phyloP scores from a whole-genome alignment of 1,140 invertebrate species.

The Maniola jurtina region DNA sequence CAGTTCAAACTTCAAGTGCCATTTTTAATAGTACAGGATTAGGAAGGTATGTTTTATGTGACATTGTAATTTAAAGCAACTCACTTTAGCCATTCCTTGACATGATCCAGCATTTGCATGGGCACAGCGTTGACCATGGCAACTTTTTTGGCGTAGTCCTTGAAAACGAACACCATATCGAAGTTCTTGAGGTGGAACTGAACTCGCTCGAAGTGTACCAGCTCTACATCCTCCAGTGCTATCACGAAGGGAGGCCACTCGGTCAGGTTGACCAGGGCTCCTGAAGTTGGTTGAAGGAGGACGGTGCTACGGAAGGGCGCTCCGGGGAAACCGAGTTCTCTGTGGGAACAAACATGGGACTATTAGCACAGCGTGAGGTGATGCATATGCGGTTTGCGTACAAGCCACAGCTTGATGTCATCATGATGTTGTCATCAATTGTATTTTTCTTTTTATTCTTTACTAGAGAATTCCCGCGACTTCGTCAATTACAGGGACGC shows the following conservation, averaged over 20 bases:
- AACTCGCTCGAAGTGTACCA: slow-evolving; percentile 99
- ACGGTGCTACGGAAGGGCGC: slow-evolving; percentile 98
- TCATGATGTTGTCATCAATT: no score
- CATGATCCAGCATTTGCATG: slow-evolving; percentile 99
- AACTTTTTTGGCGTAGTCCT: slow-evolving; percentile 96
- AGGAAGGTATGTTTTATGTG: no score
- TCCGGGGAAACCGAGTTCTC: slow-evolving; percentile 98
- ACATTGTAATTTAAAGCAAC: no score
- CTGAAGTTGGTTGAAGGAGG: slow-evolving; percentile 97
- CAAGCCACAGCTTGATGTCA: no score
- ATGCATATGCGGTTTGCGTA: no score
- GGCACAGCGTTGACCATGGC: slow-evolving; percentile 99
- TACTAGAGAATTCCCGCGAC: no score
- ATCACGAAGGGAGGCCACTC: slow-evolving; percentile 99
- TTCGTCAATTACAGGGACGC: no score
- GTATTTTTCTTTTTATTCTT: no score
- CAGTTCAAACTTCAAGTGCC: no score
- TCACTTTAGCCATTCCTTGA: slow-evolving; percentile 99
- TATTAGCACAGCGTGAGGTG: neutral
- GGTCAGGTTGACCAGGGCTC: slow-evolving; percentile 97
- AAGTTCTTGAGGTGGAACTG: slow-evolving; percentile 99
- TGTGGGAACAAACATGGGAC: slow-evolving; percentile 31
- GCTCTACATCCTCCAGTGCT: slow-evolving; percentile 97
- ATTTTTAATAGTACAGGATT: no score
- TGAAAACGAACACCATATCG: slow-evolving; percentile 99